These are phyloP conservation scores for Antechinus flavipes DNA, from an alignment of 2,113 vertebrate genomes.

Conservation along the genomic window DNA sequence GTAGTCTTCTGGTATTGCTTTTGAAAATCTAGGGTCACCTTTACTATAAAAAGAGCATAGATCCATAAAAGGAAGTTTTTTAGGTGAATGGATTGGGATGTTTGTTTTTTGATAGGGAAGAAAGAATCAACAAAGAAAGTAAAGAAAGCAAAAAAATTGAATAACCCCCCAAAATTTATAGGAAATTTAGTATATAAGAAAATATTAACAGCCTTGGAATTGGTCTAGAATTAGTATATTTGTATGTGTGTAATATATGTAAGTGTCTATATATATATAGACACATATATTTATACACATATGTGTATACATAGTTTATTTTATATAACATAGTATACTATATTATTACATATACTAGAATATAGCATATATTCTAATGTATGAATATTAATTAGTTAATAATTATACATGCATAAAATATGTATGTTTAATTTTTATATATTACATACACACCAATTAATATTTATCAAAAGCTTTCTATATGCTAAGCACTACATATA, in stretches of 20 bases:
- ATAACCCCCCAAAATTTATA: neutral
- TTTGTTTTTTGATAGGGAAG: neutral
- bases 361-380: neutral
- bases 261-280: too few species aligned
- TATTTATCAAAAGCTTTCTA: too few species aligned
- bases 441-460: neutral
- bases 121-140: neutral
- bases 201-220: neutral
- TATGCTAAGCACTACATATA: too few species aligned
- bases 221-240: neutral
- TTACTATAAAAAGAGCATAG: neutral
- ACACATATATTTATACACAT: neutral
- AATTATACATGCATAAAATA: neutral
- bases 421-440: too few species aligned
- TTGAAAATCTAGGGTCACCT: neutral
- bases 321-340: neutral
- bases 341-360: neutral
- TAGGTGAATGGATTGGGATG: neutral
- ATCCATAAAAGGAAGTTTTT: neutral
- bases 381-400: neutral
- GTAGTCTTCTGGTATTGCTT: neutral
- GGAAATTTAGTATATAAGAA: neutral
- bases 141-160: neutral
- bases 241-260: too few species aligned
- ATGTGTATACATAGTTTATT: neutral